Conservation (phyloP, 1,140 invertebrate species). For the Ylistrum balloti region DNA sequence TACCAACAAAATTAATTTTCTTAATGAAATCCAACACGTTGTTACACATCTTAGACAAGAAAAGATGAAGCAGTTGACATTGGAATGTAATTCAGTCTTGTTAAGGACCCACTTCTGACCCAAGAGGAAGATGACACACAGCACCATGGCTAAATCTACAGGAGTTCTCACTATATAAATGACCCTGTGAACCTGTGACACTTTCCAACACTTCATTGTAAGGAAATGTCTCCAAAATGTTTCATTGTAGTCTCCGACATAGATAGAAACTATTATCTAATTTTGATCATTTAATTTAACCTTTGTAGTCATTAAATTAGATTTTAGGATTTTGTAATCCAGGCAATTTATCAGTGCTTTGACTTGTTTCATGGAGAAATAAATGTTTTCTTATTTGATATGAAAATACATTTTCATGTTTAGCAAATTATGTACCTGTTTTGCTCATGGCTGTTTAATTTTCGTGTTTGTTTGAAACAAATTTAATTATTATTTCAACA, state of each 20-base stretch:
- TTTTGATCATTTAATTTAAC: background rate
- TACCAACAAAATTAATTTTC: slow-evolving; percentile 20
- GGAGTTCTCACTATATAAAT: background rate
- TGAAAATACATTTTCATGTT: background rate
- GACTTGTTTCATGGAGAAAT: background rate
- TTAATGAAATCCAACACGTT: slow-evolving; percentile 8
- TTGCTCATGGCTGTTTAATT: background rate
- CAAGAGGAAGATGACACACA: background rate
- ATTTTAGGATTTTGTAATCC: background rate
- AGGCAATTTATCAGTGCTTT: background rate
- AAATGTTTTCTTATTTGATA: background rate
- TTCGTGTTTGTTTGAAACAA: background rate
- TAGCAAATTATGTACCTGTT: background rate
- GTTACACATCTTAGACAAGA: background rate
- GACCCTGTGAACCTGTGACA: background rate
- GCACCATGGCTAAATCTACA: slow-evolving; percentile 4
- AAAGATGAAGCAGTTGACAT: background rate
- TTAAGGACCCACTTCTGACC: background rate
- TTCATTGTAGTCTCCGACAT: background rate
- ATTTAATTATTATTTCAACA: too few species aligned
- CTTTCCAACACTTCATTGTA: background rate
- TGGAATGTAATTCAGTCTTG: slow-evolving; percentile 26
- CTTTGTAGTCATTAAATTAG: background rate
- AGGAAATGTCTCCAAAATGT: background rate
- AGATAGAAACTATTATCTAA: background rate